These are phyloP conservation scores for Eulemur albifrons DNA, from an alignment of 2,797 vertebrate species.

Conservation along the genomic window DNA sequence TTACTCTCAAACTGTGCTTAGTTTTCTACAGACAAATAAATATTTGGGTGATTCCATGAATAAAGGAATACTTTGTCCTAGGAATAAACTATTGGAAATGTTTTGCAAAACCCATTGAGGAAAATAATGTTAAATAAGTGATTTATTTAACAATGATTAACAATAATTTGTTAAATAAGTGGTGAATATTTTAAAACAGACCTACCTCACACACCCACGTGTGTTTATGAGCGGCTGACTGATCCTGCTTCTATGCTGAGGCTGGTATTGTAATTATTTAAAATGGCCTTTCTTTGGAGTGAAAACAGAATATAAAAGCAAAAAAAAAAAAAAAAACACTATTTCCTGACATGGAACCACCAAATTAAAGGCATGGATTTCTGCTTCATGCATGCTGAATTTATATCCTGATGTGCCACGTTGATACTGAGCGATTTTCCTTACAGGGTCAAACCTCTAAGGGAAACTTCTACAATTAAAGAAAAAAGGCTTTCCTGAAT, in stretches of 20 bases:
- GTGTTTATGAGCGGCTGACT: neutral
- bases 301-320: constrained; percentile 28
- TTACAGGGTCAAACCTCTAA: neutral
- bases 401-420: neutral
- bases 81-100: neutral
- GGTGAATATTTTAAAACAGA: neutral
- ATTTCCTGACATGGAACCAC: constrained; percentile 37
- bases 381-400: neutral
- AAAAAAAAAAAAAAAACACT: neutral
- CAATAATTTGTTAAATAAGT: neutral
- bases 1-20: neutral
- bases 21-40: neutral
- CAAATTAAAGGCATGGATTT: constrained; percentile 33
- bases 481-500: neutral
- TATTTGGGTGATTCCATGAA: neutral
- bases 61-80: neutral
- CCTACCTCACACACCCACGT: neutral
- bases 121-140: neutral
- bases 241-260: neutral
- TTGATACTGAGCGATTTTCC: constrained; percentile 45
- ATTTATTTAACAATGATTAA: neutral
- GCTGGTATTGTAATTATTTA: constrained; percentile 47
- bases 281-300: neutral
- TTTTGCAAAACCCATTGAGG: neutral
- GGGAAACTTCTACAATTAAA: neutral